Evolutionary conservation across 2,113 vertebrate species (phyloP), one percentile per base, ranked within the genome.

Genomic region (Cynopterus brachyotis): DNA sequence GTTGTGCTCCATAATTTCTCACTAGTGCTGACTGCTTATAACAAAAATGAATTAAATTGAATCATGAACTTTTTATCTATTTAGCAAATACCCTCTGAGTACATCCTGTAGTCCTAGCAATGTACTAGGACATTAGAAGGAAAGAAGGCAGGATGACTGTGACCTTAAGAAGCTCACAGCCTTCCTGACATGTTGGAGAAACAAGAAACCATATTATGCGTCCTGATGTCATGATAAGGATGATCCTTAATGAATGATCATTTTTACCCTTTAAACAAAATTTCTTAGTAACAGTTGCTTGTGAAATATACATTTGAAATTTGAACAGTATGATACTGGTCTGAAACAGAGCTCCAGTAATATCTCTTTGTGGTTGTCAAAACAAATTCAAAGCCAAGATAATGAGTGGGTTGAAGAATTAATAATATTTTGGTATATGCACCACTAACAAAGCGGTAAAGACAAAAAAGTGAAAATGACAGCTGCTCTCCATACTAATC

Each of bases 301-400:
- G 9, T 72, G 62, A 66, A 95, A 66, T 57, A 82, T 5, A 69
- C 60, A 78, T 37, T 72, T 55, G 93, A 94, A 40, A 94, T 24
- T 55, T 86, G 26, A 91, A 35, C 72, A 70, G 1, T 75, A 55
- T 20, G 32, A 5, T 62, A 50, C 66, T 50, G 70, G 12, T 59
- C 67, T 86, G 80, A 90, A 37, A n/a, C 69, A 42, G 35, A 87
- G 32, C 35, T 53, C 42, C 47, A 3, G 47, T 45, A 50, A 67
- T 22, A 78, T 32, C 35, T 78, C 35, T n/a, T 19, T 15, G 80
- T 10, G 62, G 64, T 64, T 59, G 42, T 82, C 50, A 60, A 97
- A 97, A 90, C 30, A 76, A 80, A 62, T 53, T 83, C 47, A 53
- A 64, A 59, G 60, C 70, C 50, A 93, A 93, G 70, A 37, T 45